These are phyloP conservation scores for Actias luna DNA, from an alignment of 2,888 invertebrate genomes.

Conservation along the genomic window DNA sequence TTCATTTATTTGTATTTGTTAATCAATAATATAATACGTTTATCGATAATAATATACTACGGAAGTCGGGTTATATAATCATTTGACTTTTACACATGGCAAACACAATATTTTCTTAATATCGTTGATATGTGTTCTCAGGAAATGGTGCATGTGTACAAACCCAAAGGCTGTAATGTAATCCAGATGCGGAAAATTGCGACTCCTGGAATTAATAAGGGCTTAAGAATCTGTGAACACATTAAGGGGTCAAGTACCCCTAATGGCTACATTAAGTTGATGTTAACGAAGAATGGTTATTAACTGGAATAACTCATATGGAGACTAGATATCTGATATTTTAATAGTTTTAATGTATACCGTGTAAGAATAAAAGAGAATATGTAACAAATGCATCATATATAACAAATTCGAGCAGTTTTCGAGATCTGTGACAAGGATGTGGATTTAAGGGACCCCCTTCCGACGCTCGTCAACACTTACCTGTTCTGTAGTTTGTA, in stretches of 20 bases:
- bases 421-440: no score
- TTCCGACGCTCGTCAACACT: no score
- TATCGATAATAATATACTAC: no score
- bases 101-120: not conserved
- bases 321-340: not conserved
- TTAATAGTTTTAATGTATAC: not conserved
- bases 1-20: no score
- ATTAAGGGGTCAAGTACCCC: conserved; percentile 2
- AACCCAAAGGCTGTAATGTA: not conserved
- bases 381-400: no score
- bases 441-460: no score
- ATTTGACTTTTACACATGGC: not conserved
- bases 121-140: not conserved
- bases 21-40: no score
- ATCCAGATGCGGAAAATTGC: conserved; percentile 11
- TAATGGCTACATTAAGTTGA: not conserved
- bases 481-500: no score
- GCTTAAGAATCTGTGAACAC: conserved; percentile 9
- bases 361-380: not conserved
- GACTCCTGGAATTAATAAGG: conserved; percentile 7
- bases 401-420: not conserved
- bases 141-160: not conserved
- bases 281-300: not conserved
- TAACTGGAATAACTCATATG: not conserved
- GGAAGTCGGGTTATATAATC: no score